Conservation (phyloP, 2,113 vertebrate species). For the Pelecanus crispus region DNA sequence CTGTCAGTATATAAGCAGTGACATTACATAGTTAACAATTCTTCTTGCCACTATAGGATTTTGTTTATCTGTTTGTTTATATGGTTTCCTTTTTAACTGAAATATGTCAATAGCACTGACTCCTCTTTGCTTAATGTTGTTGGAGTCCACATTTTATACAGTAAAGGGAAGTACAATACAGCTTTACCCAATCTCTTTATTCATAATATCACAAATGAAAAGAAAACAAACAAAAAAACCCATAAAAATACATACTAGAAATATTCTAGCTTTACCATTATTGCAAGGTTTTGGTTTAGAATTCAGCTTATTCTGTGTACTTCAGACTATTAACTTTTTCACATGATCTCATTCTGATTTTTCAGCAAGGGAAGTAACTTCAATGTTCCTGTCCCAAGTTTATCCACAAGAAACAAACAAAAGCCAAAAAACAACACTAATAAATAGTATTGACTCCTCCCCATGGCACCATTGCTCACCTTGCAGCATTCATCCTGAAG, state of each 20-base stretch:
- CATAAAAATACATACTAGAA: neutral
- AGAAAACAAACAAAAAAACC: accelerated
- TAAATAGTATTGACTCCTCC: neutral
- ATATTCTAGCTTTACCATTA: neutral
- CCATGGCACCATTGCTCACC: neutral
- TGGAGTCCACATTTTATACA: neutral
- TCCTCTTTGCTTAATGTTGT: neutral
- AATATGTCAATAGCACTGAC: neutral
- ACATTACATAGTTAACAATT: neutral
- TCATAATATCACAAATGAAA: neutral
- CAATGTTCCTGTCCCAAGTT: neutral
- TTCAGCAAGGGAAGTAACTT: neutral
- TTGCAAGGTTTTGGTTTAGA: neutral
- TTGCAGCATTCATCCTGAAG: neutral
- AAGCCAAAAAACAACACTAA: neutral
- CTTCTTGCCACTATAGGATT: neutral
- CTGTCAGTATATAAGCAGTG: neutral
- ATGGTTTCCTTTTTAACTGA: neutral
- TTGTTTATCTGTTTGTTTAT: neutral
- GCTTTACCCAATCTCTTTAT: neutral
- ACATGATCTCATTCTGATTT: neutral
- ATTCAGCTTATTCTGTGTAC: neutral
- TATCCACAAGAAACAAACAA: neutral
- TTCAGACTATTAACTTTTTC: neutral
- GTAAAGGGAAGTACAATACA: neutral